Percentiles rank a stretch among this genome's conserved stretches.
phyloP scores from a whole-genome alignment of 1,140 invertebrate species.

The Drosophila kanapiae region DNA sequence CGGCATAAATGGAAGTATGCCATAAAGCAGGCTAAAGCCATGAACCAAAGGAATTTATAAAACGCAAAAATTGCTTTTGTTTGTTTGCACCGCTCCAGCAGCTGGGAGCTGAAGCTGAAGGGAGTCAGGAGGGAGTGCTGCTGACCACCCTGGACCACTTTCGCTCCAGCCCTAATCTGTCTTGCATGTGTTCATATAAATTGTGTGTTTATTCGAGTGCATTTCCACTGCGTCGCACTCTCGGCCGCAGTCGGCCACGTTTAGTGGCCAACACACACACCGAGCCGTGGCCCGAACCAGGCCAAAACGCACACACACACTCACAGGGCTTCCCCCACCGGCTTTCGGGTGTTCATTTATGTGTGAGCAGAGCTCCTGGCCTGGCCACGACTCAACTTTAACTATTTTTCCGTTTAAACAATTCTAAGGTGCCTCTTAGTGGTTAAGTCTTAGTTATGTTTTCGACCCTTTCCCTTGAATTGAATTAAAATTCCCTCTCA shows the following conservation, averaged over 20 bases:
- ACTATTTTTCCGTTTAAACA: conserved; percentile 76
- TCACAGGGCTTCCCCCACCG: conserved; percentile 33
- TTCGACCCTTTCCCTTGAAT: conserved; percentile 38
- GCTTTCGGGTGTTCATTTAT: conserved; percentile 75
- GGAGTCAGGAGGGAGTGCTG: neutral
- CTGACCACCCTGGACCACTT: conserved; percentile 15
- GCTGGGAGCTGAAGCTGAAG: conserved; percentile 13
- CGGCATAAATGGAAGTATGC: conserved; percentile 50
- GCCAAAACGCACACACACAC: neutral
- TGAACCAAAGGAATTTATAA: conserved; percentile 66
- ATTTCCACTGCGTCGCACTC: conserved; percentile 79
- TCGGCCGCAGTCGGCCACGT: conserved; percentile 54
- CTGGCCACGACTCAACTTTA: conserved; percentile 38
- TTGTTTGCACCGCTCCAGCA: conserved; percentile 26
- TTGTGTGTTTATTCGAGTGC: conserved; percentile 83
- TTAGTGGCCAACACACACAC: conserved; percentile 63
- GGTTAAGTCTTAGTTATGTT: conserved; percentile 63
- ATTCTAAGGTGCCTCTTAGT: conserved; percentile 61
- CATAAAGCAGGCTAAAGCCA: conserved; percentile 42
- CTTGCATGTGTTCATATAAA: conserved; percentile 79
- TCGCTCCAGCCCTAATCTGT: conserved; percentile 39
- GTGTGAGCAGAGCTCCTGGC: conserved; percentile 19
- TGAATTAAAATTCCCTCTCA: conserved; percentile 71
- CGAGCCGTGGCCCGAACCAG: neutral
- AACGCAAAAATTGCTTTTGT: conserved; percentile 77